phyloP scores from a whole-genome alignment of 2,113 vertebrate genomes.

The Equus quagga region DNA sequence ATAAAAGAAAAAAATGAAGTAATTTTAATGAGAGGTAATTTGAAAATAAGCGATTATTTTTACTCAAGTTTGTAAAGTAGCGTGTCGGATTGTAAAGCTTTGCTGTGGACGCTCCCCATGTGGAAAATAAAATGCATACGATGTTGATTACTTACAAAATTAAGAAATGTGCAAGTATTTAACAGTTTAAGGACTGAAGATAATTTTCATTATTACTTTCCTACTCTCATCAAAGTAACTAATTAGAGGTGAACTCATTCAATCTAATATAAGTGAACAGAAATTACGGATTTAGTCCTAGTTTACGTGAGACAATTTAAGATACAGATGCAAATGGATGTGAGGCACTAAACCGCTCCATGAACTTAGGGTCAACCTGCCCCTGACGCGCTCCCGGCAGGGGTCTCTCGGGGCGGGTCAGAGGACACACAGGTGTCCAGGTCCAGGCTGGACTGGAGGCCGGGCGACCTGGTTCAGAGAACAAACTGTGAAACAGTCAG shows the following conservation, averaged over 20 bases:
- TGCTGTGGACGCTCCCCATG: background rate
- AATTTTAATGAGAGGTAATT: background rate
- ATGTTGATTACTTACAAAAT: background rate
- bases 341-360: background rate
- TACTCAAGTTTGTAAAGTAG: background rate
- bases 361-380: background rate
- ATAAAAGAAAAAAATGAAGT: background rate
- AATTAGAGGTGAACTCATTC: background rate
- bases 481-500: background rate
- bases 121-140: background rate
- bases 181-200: background rate
- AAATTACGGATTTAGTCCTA: background rate
- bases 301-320: background rate
- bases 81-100: background rate
- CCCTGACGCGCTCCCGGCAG: background rate
- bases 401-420: background rate
- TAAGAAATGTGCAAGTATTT: background rate
- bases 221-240: background rate
- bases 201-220: background rate
- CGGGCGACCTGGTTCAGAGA: background rate
- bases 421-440: background rate
- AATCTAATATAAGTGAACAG: background rate
- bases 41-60: background rate
- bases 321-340: background rate
- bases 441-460: background rate